These are phyloP conservation scores for Apus apus DNA, from an alignment of 2,113 vertebrate genomes.

Conservation along the genomic window DNA sequence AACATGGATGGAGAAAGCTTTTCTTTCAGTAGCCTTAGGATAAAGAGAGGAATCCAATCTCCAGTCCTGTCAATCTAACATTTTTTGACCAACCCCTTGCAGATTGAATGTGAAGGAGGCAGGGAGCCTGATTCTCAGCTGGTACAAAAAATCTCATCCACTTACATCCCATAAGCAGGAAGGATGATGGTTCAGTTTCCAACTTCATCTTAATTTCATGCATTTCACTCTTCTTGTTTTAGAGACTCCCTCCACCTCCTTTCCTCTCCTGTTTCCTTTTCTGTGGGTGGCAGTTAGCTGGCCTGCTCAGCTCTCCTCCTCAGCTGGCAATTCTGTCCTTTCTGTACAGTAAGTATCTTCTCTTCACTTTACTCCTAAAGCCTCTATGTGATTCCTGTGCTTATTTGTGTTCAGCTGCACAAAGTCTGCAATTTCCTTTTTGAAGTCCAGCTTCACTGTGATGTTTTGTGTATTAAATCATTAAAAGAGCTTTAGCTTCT, in stretches of 20 bases:
- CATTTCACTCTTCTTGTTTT: constrained; percentile 43
- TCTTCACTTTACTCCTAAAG: neutral
- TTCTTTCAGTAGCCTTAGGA: neutral
- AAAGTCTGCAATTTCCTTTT: constrained; percentile 13
- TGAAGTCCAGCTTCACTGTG: neutral
- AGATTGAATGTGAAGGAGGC: constrained; percentile 2
- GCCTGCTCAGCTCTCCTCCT: constrained; percentile 46
- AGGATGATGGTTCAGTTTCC: neutral
- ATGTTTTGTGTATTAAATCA: constrained; percentile 6
- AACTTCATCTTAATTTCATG: constrained; percentile 12
- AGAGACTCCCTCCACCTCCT: constrained; percentile 31
- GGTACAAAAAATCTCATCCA: neutral
- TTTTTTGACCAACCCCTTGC: neutral
- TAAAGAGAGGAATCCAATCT: constrained; percentile 10
- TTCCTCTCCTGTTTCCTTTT: constrained; percentile 32
- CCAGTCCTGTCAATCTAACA: constrained; percentile 7
- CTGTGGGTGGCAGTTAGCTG: constrained; percentile 32
- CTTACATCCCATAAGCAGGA: neutral
- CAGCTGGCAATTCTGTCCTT: constrained; percentile 48
- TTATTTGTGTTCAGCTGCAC: neutral
- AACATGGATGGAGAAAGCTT: neutral
- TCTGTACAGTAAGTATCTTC: constrained; percentile 68
- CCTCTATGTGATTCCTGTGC: neutral
- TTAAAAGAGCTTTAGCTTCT: neutral
- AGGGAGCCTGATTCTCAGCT: neutral